A percentile compares a stretch with the other conserved stretches of the same genome.
Evolutionary conservation across 2,888 invertebrate genomes (phyloP).

Genomic region (Orchestes rusci): DNA sequence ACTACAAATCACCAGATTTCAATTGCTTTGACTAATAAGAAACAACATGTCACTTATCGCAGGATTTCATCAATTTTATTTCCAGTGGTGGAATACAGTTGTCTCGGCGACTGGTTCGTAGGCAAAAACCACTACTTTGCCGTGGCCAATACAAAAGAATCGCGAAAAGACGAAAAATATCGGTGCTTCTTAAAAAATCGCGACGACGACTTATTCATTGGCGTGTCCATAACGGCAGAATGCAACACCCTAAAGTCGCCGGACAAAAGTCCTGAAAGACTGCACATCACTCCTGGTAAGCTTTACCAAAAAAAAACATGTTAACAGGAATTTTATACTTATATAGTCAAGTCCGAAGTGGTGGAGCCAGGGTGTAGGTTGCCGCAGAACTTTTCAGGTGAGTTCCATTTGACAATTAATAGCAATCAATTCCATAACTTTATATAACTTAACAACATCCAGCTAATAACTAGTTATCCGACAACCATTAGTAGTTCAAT

Average conservation of each 20-base stretch:
- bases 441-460: too few species aligned
- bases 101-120: conserved; percentile 92
- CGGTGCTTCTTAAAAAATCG: conserved; percentile 91
- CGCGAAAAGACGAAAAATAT: conserved; percentile 89
- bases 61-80: too few species aligned
- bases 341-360: conserved; percentile 72
- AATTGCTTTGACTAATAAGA: not conserved
- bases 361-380: conserved; percentile 87
- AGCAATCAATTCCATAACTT: too few species aligned
- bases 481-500: too few species aligned
- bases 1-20: not conserved
- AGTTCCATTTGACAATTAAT: not conserved
- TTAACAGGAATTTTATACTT: too few species aligned
- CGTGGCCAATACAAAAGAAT: conserved; percentile 94
- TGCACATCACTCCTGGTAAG: conserved; percentile 74
- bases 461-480: too few species aligned
- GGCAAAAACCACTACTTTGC: conserved; percentile 95
- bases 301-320: too few species aligned
- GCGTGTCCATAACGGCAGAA: conserved; percentile 89
- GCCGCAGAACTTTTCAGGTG: conserved; percentile 72
- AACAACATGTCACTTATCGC: conserved; percentile 1
- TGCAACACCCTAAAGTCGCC: conserved; percentile 89
- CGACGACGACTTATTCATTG: conserved; percentile 87
- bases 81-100: conserved; percentile 80
- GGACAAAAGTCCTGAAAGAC: conserved; percentile 86